Base-by-base conservation (phyloP, 2,888 invertebrate species). In the Mystacides longicornis region DNA sequence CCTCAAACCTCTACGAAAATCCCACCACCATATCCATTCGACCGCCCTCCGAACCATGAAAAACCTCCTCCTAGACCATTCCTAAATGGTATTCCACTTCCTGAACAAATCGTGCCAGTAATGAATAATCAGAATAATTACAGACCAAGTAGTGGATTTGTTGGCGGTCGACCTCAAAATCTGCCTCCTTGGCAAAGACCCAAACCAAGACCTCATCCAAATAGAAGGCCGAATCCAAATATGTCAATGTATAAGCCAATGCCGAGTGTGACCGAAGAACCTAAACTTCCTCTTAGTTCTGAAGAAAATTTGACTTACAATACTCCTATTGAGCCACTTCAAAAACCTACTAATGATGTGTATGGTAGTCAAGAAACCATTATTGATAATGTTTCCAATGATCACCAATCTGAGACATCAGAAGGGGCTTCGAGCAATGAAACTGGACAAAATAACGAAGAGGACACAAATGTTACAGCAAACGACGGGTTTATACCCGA, bases 21-120 rank as follows among this genome's bases (percentile, higher is more conserved):
- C 1, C 77, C 77, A 0, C 83, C 85, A 0, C 87, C 87, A 0
- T 89, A 89, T 67, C 88, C 89, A 0, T 91, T 90, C 63, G 87
- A 87, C 65, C 73, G 84, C 50, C 84, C 86, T 4, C 81, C 81
- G 1, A 66, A 65, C 42, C 73, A 74, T 53, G 71, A 74, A 45
- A 47, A 55, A 54, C 71, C 71, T 7, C 79, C 82, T 0, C 67
- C 78, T 2, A 73, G 81, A 49, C 85, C 85, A 0, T 83, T 77
- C 61, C 69, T 81, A n/a, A 77, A 82, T 56, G 87, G 85, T 42
- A 81, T 86, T 21, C 86, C 86, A 60, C 71, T 87, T 57, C 86
- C 87, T 2, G 88, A 89, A 63, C 85, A 86, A 67, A 80, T 87
- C 52, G 84, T 86, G 7, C 86, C 87, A n/a, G 73, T 77, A 20